Base-by-base conservation (phyloP, 2,888 invertebrate genomes). In the Resseliella maxima region DNA sequence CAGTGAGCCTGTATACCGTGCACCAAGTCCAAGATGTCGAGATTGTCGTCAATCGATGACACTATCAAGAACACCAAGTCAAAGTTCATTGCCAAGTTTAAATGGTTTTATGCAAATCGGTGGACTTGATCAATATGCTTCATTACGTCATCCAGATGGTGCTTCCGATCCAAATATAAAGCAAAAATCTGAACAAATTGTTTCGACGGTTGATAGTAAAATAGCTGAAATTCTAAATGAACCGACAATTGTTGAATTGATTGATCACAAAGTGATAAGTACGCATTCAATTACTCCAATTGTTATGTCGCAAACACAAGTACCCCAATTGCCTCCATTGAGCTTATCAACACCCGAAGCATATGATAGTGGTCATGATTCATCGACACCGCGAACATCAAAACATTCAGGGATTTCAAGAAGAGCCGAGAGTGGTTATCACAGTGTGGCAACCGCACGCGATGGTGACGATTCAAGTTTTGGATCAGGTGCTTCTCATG, bases 111-210 rank as follows among this genome's bases (percentile, higher is more conserved):
- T 90, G 93, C 92, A 89, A 92, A 93, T 90, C 89, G 93, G 89
- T 89, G 93, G 89, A 88, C 92, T 91, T 92, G 92, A 90, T 88
- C 92, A 94, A 88, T 93, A 94, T 89, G 95, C 96, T 50, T 94
- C 95, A 87, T 90, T 97, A 86, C 93, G 97, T 88, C 96, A 97
- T 92, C 97, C 97, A 6, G 98, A 98, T 89, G 97, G 97, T 85
- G 97, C 98, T 86, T 98, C 97, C 36, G 97, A 98, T 92, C 97
- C 97, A 27, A 97, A 97, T 92, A 92, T 98, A 87, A 91, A 90
- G 21, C 87, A 86, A 86, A 85, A 88, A 85, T 24, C 88, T 41
- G 88, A 88, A 45, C 88, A 88, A 87, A 88, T 89, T 87, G 86
- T 88, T 88, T 88, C 88, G 24, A 50, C 24, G 87, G 89, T 90